Evolutionary conservation across 2,888 invertebrate genomes (phyloP), one percentile per base, ranked within the genome.

Genomic region (Antheraea assamensis): DNA sequence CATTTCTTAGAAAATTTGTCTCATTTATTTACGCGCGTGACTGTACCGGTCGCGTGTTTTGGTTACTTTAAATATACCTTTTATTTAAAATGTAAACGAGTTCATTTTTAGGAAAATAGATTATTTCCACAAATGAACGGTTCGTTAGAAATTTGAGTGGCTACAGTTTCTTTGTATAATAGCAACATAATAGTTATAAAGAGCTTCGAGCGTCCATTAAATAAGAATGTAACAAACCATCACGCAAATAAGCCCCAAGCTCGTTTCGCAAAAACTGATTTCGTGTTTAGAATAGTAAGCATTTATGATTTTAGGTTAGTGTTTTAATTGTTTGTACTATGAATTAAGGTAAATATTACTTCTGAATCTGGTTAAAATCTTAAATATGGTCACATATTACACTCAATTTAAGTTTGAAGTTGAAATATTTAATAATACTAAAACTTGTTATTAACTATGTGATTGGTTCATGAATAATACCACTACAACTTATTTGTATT

Each of bases 11-110:
- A 19, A 66, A 66, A 66, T 66, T 66, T 30, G 19, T 66, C 24
- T 58, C 24, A 58, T 66, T 66, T 66, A 66, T 19, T 66, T 66
- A 30, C 21, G 66, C 31, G 19, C 66, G 66, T 66, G 66, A 66
- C 66, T 66, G 66, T 66, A 66, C 66, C 15, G 5, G 17, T 31
- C 21, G 31, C 66, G 66, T 66, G 66, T 31, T 19, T 21, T 66
- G 17, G 24, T 24, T 58, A 58, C 21, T 58, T 31, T 66, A 31
- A 66, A 66, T 17, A 66, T 66, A 31, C 66, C 10, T 66, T 66
- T 66, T 66, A 66, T 66, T 66, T 31, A 66, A 66, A 30, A 13
- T 66, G 31, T 31, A 31, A 66, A 27, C 31, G 31, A 21, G 30
- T 66, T 21, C 31, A 66, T 31, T 31, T 66, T 30, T 66, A 66